A percentile compares a stretch with the other conserved stretches of the same genome.
Conservation (phyloP, 2,113 vertebrate species). For the Cephalopholis sonnerati region DNA sequence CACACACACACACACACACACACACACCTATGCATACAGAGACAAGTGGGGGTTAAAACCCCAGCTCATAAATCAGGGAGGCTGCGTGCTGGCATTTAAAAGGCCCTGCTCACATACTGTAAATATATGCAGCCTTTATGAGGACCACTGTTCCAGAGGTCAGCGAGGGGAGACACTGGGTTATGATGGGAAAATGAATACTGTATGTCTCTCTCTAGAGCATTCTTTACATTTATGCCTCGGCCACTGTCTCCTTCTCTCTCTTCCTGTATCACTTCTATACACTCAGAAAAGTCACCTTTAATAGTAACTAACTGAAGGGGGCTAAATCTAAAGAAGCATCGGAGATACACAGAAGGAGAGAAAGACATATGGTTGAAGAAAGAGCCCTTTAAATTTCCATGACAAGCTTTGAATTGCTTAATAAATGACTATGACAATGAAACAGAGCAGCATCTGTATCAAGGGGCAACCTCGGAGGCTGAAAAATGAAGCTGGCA, state of each 20-base stretch:
- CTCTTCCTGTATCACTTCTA: neutral
- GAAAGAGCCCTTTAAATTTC: neutral
- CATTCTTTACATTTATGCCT: neutral
- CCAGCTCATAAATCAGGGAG: slow-evolving; percentile 51
- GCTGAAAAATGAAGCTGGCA: too few species aligned
- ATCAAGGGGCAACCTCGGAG: too few species aligned
- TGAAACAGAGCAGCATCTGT: neutral
- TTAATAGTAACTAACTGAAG: neutral
- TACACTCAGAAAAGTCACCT: neutral
- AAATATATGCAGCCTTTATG: slow-evolving; percentile 60
- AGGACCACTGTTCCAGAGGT: slow-evolving; percentile 45
- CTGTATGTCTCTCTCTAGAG: slow-evolving; percentile 5
- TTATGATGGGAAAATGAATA: slow-evolving; percentile 40
- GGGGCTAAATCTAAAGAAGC: neutral
- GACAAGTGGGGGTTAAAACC: slow-evolving; percentile 40
- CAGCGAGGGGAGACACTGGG: slow-evolving; percentile 39
- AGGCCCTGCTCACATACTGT: slow-evolving; percentile 31
- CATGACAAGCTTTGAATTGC: neutral
- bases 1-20: neutral
- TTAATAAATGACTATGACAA: neutral
- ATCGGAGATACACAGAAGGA: neutral
- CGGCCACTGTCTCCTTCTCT: neutral
- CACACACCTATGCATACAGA: neutral
- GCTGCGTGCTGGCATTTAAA: slow-evolving; percentile 39
- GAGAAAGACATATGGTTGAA: neutral